Evolutionary conservation across 2,113 vertebrate species (phyloP).

Genomic region (Sinosuthora webbiana): DNA sequence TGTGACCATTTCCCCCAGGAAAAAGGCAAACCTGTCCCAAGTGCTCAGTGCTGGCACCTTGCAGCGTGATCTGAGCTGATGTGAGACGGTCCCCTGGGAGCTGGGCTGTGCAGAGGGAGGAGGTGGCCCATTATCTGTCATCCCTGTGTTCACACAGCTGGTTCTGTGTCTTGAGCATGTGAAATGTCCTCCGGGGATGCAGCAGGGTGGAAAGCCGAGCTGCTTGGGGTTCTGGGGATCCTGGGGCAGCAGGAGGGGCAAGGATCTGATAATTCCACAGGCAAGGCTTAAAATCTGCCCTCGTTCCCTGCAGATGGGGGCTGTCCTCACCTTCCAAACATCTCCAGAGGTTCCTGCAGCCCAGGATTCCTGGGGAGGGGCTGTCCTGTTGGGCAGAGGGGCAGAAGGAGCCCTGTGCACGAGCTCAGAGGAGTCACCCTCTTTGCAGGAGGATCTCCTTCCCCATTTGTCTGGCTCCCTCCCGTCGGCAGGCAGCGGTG

Average conservation of each 20-base stretch:
- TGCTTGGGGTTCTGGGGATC: fast-evolving
- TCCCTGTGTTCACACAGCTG: not conserved
- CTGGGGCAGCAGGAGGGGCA: not conserved
- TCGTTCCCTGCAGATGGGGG: not conserved
- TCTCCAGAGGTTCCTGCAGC: not conserved
- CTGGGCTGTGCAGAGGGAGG: not conserved
- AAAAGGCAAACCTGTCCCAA: not conserved
- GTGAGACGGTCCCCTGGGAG: not conserved
- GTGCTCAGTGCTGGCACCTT: not conserved
- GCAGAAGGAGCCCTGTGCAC: fast-evolving
- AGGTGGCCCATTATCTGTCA: not conserved
- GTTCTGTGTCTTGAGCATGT: not conserved
- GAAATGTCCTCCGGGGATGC: not conserved
- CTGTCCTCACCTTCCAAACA: fast-evolving
- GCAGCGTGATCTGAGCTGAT: not conserved
- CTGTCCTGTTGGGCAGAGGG: not conserved
- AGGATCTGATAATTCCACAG: not conserved
- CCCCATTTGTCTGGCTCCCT: not conserved
- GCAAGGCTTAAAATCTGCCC: not conserved
- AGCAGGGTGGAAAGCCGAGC: not conserved
- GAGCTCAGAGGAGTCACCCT: not conserved
- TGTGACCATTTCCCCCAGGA: not conserved
- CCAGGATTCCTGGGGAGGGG: fast-evolving
- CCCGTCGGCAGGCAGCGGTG: not conserved
- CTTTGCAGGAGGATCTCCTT: fast-evolving